A percentile compares a stretch with the other conserved stretches of the same genome.
Evolutionary conservation across 2,888 invertebrate species (phyloP).

Genomic region (Drosophila barbarae): DNA sequence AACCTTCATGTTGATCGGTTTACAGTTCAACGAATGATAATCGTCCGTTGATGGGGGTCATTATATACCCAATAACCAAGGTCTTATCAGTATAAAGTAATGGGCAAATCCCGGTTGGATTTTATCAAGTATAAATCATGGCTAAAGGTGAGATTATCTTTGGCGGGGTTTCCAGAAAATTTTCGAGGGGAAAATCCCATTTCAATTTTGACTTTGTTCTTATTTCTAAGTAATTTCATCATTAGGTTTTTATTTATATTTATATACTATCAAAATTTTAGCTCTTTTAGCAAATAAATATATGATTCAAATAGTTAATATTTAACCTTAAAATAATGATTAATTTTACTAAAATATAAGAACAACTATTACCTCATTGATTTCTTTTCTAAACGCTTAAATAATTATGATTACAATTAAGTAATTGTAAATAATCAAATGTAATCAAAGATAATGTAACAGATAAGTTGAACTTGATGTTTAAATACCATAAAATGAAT

Average conservation of each 20-base stretch:
- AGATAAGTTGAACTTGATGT: not conserved
- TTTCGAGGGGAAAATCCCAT: not conserved
- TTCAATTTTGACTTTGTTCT: not conserved
- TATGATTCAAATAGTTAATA: too few relatives aligned
- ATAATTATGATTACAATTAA: not conserved
- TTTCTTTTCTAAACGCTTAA: not conserved
- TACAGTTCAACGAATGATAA: not conserved
- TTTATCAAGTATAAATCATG: slow-evolving; percentile 2
- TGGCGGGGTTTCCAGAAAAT: not conserved
- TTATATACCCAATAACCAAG: not conserved
- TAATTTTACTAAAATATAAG: not conserved
- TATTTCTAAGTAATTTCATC: not conserved
- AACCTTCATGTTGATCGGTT: slow-evolving; percentile 8
- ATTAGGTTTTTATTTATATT: not conserved
- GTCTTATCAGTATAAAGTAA: not conserved
- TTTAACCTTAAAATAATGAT: not conserved
- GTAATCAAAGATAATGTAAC: too few relatives aligned
- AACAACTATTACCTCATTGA: not conserved
- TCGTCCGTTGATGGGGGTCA: not conserved
- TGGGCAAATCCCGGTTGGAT: not conserved
- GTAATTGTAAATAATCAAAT: not conserved
- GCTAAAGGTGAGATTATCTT: slow-evolving; percentile 2
- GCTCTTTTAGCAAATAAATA: too few relatives aligned
- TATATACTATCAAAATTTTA: too few relatives aligned
- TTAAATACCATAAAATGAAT: not conserved